These are phyloP conservation scores for Apogon talboti DNA, from an alignment of 2,797 vertebrate genomes.

Conservation along the genomic window DNA sequence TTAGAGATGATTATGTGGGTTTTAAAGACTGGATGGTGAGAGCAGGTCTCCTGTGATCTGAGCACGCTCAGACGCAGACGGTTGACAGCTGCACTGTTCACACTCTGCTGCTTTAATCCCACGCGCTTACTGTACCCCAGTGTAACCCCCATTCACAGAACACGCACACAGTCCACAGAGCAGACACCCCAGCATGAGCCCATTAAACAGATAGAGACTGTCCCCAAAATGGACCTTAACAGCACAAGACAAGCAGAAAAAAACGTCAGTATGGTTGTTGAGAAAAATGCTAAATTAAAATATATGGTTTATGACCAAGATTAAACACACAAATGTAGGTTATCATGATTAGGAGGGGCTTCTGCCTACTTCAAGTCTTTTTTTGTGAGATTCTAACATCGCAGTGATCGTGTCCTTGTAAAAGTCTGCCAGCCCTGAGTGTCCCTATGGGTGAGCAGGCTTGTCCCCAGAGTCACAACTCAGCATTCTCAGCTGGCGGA, in stretches of 20 bases:
- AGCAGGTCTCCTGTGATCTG: constrained; percentile 51
- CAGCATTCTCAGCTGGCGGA: constrained; percentile 70
- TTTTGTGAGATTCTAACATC: constrained; percentile 21
- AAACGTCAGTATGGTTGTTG: constrained; percentile 4
- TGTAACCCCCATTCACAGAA: constrained; percentile 16
- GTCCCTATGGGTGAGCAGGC: constrained; percentile 26
- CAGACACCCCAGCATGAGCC: constrained; percentile 31
- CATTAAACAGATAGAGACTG: constrained; percentile 29
- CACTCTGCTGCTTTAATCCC: constrained; percentile 66
- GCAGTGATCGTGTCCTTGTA: no score
- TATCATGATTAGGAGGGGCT: not conserved
- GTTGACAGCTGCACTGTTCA: constrained; percentile 69
- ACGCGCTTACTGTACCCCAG: constrained; percentile 35
- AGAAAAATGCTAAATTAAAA: constrained; percentile 1
- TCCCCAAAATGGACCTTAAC: constrained; percentile 8
- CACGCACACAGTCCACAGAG: constrained; percentile 26
- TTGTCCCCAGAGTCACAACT: constrained; percentile 49
- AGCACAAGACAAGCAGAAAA: constrained; percentile 6
- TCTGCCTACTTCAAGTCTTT: not conserved
- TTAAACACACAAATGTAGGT: not conserved
- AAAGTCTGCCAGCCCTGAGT: constrained; percentile 12
- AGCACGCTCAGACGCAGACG: constrained; percentile 52
- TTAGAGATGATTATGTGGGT: constrained; percentile 66
- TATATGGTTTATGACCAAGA: not conserved
- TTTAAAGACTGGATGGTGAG: constrained; percentile 56